phyloP scores from a whole-genome alignment of 2,113 vertebrate species.

The Ondatra zibethicus region DNA sequence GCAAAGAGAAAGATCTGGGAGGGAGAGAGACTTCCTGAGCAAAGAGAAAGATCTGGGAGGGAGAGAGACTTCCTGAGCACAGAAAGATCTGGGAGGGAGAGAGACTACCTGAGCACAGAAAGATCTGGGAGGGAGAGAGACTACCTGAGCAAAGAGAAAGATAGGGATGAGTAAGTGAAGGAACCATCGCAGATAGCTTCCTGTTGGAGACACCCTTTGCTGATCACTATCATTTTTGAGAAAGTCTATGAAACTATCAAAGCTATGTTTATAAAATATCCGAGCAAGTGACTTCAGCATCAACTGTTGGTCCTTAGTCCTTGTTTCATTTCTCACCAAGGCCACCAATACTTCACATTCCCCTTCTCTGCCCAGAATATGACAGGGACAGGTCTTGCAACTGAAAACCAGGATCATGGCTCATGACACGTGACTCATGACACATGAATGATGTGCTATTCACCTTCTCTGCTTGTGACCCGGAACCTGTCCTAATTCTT shows the following conservation, averaged over 20 bases:
- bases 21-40: no score
- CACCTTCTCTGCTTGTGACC: background rate
- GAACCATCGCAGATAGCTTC: constrained; percentile 15
- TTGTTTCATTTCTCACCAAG: background rate
- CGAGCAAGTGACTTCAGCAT: background rate
- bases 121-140: constrained; percentile 15
- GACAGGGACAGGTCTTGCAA: background rate
- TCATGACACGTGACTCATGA: background rate
- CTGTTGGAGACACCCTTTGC: background rate
- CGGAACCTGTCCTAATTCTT: background rate
- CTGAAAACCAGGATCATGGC: background rate
- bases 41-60: constrained; percentile 5
- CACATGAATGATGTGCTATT: background rate
- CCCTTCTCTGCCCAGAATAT: background rate
- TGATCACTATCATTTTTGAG: constrained; percentile 35
- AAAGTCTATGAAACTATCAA: background rate
- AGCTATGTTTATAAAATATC: constrained; percentile 15
- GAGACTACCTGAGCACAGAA: no score
- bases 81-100: background rate
- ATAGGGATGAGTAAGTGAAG: constrained; percentile 16
- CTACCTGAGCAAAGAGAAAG: background rate
- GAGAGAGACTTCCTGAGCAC: constrained; percentile 13
- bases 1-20: background rate
- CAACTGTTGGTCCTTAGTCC: background rate
- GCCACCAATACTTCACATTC: background rate